phyloP scores from a whole-genome alignment of 2,888 invertebrate species.

The Brachyptera risi region DNA sequence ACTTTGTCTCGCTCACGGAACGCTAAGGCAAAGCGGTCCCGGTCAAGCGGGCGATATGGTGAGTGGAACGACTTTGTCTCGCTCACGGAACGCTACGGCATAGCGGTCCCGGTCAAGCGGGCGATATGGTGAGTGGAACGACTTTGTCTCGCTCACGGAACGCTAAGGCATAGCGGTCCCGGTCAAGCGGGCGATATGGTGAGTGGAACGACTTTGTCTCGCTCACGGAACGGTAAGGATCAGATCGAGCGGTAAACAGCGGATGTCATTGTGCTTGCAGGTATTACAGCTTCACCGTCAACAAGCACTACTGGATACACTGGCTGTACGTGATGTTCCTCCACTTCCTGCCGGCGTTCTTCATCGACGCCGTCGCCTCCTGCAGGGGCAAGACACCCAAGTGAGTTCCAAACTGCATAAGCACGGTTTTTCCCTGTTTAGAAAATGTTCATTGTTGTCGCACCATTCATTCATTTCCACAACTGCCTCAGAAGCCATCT shows the following conservation, averaged over 20 bases:
- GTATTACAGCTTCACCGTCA: constrained; percentile 42
- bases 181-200: constrained; percentile 35
- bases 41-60: constrained; percentile 35
- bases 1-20: constrained; percentile 56
- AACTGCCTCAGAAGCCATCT: too few species aligned
- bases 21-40: constrained; percentile 40
- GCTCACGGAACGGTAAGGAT: too few species aligned
- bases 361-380: constrained; percentile 47
- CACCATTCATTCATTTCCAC: too few species aligned
- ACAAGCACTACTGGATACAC: constrained; percentile 51
- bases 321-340: constrained; percentile 45
- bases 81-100: constrained; percentile 47
- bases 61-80: constrained; percentile 70
- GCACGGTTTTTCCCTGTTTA: too few species aligned
- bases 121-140: constrained; percentile 59
- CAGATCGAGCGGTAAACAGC: too few species aligned
- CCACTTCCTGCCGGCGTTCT: constrained; percentile 52
- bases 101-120: constrained; percentile 19
- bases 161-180: constrained; percentile 40
- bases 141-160: constrained; percentile 56
- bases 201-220: too few species aligned
- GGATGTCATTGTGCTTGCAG: background rate
- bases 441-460: too few species aligned
- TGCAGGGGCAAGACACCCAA: constrained; percentile 48
- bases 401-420: too few species aligned